Evolutionary conservation across 2,888 invertebrate species (phyloP).

Genomic region (Aleiodes leptofemur): DNA sequence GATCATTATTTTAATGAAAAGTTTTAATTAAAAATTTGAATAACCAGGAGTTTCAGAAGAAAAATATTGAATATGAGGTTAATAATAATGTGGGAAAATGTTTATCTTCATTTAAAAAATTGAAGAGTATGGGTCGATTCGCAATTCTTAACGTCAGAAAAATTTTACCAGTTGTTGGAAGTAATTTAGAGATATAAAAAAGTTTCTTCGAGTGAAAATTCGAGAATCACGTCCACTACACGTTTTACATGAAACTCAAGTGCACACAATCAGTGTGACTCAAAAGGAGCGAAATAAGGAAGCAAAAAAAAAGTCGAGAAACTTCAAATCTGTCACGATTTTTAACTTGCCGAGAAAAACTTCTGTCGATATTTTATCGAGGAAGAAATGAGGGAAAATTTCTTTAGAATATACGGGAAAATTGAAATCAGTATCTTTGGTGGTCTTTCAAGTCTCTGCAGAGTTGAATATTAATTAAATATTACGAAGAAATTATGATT

Average conservation of each 20-base stretch:
- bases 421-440: too few species aligned
- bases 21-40: slow-evolving; percentile 5
- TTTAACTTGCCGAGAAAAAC: slow-evolving; percentile 20
- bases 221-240: slow-evolving; percentile 19
- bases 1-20: background rate
- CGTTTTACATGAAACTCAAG: slow-evolving; percentile 22
- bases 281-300: slow-evolving; percentile 12
- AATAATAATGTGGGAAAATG: too few species aligned
- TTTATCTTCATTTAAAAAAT: too few species aligned
- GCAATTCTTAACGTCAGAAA: too few species aligned
- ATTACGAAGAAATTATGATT: too few species aligned
- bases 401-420: background rate
- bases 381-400: slow-evolving; percentile 2
- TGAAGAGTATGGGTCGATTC: too few species aligned
- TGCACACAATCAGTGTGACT: slow-evolving; percentile 16
- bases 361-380: background rate
- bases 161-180: too few species aligned
- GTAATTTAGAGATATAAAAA: slow-evolving; percentile 1
- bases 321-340: slow-evolving; percentile 24
- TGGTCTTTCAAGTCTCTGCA: too few species aligned
- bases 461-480: too few species aligned
- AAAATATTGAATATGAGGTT: too few species aligned
- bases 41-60: too few species aligned
- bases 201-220: slow-evolving; percentile 26
- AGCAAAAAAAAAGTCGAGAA: slow-evolving; percentile 8